Conservation (phyloP, 2,888 invertebrate species). For the Heliconius ismenius region DNA sequence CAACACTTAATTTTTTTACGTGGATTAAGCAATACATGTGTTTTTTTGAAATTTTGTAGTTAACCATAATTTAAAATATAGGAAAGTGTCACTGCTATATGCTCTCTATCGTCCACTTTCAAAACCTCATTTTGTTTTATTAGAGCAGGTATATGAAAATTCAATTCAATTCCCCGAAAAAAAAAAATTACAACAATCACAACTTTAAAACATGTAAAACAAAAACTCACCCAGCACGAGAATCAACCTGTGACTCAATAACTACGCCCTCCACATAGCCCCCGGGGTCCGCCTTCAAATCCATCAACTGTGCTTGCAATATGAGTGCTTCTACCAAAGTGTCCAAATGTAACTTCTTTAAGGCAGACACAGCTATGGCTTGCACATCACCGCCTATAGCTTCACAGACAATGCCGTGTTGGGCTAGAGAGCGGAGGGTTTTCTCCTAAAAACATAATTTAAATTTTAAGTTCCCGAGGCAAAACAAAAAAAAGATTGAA, state of each 20-base stretch:
- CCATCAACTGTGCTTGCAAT: constrained; percentile 92
- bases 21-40: too few relatives aligned
- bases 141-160: too few relatives aligned
- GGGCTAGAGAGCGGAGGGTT: constrained; percentile 87
- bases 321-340: constrained; percentile 91
- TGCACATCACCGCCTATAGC: constrained; percentile 95
- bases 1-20: too few relatives aligned
- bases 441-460: constrained; percentile 78
- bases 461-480: too few relatives aligned
- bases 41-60: too few relatives aligned
- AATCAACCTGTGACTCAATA: constrained; percentile 88
- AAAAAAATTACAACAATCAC: too few relatives aligned
- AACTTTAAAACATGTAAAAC: neutral
- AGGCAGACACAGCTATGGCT: constrained; percentile 94
- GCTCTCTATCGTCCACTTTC: too few relatives aligned
- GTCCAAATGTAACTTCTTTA: constrained; percentile 89
- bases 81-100: too few relatives aligned
- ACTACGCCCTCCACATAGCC: constrained; percentile 95
- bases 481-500: too few relatives aligned
- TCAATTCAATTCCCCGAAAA: too few relatives aligned
- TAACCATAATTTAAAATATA: too few relatives aligned
- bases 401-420: constrained; percentile 91
- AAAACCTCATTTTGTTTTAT: too few relatives aligned
- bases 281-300: constrained; percentile 90
- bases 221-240: constrained; percentile 56